These are phyloP conservation scores for Telmatochromis sp. DNA, from an alignment of 2,113 vertebrate genomes.

Conservation along the genomic window DNA sequence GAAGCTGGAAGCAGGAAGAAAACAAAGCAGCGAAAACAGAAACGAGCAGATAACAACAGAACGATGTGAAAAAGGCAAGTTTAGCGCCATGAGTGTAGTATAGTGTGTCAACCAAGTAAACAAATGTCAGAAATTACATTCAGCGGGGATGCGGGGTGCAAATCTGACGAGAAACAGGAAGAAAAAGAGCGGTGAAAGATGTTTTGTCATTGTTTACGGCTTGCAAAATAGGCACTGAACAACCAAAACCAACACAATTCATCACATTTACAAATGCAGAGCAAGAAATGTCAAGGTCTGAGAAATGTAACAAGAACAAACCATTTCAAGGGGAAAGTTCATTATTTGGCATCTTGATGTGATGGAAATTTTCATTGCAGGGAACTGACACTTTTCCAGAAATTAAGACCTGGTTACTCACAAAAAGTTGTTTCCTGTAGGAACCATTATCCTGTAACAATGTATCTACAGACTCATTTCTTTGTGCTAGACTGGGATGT, in stretches of 20 bases:
- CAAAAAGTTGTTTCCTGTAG: neutral
- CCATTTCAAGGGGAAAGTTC: neutral
- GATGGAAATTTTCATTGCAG: neutral
- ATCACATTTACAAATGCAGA: neutral
- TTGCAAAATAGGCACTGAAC: neutral
- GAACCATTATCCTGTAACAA: neutral
- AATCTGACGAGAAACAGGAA: neutral
- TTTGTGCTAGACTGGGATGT: neutral
- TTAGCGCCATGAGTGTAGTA: neutral
- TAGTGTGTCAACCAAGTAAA: conserved; percentile 10
- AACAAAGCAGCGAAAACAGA: conserved; percentile 4
- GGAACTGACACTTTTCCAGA: neutral
- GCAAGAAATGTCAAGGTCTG: neutral
- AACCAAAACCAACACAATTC: neutral
- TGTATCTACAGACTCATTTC: neutral
- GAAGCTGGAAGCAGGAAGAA: conserved; percentile 6
- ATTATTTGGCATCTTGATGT: neutral
- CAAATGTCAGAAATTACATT: neutral
- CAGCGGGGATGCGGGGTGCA: neutral
- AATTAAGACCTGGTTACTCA: neutral
- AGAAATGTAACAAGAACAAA: neutral
- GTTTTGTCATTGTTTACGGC: neutral
- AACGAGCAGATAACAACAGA: conserved; percentile 14
- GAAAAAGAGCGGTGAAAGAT: neutral
- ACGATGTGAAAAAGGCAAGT: neutral